phyloP scores from a whole-genome alignment of 2,888 invertebrate genomes.

The Leptarthrus brevirostris region DNA sequence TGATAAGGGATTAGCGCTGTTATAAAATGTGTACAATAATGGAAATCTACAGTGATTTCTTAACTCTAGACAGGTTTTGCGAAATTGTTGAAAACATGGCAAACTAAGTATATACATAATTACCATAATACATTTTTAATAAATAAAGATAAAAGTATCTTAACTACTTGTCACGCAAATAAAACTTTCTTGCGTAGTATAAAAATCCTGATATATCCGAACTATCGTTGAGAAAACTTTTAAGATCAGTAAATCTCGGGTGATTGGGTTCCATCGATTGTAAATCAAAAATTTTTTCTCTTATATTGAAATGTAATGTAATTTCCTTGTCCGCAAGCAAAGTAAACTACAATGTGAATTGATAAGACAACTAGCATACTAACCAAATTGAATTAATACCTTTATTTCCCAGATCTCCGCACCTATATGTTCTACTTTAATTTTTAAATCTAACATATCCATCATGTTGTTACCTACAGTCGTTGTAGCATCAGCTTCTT shows the following conservation, averaged over 20 bases:
- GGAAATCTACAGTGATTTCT: too few relatives aligned
- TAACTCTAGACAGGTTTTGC: too few relatives aligned
- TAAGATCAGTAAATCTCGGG: conserved; percentile 19
- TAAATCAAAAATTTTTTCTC: conserved; percentile 2
- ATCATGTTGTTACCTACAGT: conserved; percentile 1
- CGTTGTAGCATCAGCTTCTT: not conserved
- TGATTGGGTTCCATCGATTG: conserved; percentile 27
- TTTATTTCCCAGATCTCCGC: conserved; percentile 4
- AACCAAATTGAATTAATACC: conserved; percentile 1
- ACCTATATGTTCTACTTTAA: not conserved
- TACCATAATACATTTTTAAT: too few relatives aligned
- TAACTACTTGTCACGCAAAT: not conserved
- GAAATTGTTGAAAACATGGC: too few relatives aligned
- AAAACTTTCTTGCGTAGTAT: not conserved
- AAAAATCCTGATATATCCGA: conserved; percentile 36
- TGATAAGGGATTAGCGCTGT: too few relatives aligned
- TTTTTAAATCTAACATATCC: conserved; percentile 1
- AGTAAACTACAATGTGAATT: not conserved
- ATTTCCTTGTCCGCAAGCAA: not conserved
- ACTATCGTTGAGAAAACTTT: not conserved
- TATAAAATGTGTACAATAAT: too few relatives aligned
- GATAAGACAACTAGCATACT: not conserved
- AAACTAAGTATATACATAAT: too few relatives aligned
- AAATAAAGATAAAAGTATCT: too few relatives aligned
- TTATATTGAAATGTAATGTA: not conserved